Percentiles rank a stretch among this genome's conserved stretches.
phyloP scores from a whole-genome alignment of 2,797 vertebrate species.

The Gallinago stenura region DNA sequence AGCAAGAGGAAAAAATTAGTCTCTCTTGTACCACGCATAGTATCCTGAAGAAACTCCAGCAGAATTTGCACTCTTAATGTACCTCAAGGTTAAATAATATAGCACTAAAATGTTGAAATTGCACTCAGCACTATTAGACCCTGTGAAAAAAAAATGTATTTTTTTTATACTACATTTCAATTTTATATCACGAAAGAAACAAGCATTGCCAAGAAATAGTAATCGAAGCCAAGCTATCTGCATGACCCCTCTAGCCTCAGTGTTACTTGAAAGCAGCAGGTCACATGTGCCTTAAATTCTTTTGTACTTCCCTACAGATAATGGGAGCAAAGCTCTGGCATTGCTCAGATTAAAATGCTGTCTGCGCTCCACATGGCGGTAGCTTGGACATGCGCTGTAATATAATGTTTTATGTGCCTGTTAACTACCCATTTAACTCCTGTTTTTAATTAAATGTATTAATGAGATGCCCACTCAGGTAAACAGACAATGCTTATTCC shows the following conservation, averaged over 20 bases:
- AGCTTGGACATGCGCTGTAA: background rate
- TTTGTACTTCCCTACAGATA: background rate
- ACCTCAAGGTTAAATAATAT: constrained; percentile 19
- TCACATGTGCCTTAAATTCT: background rate
- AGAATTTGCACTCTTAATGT: constrained; percentile 65
- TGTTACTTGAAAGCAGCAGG: constrained; percentile 39
- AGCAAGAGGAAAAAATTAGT: background rate
- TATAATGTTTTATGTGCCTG: background rate
- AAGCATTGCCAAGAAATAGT: background rate
- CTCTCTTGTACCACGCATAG: background rate
- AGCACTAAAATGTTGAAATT: constrained; percentile 20
- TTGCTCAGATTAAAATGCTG: background rate
- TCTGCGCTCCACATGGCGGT: background rate
- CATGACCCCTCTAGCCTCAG: background rate
- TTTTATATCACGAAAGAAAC: constrained; percentile 39
- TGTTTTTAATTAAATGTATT: constrained; percentile 38
- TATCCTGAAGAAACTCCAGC: constrained; percentile 22
- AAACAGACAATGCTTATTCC: background rate
- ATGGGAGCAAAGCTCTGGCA: background rate
- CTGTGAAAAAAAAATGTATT: constrained; percentile 55
- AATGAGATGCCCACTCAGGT: background rate
- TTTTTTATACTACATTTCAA: constrained; percentile 72
- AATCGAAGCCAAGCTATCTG: background rate
- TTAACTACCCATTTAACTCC: background rate
- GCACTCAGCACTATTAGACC: constrained; percentile 10